Evolutionary conservation across 2,888 invertebrate species (phyloP).

Genomic region (Embidobia sp.): DNA sequence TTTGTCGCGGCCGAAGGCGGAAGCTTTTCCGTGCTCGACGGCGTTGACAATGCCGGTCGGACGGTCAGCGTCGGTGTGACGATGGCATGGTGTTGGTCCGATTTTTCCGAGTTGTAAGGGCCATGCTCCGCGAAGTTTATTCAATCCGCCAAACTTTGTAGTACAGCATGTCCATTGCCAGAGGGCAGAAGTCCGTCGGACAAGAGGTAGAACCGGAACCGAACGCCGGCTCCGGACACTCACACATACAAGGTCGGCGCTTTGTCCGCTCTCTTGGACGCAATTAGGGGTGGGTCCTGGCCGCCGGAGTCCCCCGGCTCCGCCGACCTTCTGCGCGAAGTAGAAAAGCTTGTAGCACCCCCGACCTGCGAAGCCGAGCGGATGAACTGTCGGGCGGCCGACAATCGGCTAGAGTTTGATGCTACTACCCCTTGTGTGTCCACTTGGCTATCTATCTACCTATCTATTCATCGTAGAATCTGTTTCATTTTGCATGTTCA

Average conservation of each 20-base stretch:
- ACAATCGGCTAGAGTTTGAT: slow-evolving; percentile 70
- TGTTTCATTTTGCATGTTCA: slow-evolving; percentile 40
- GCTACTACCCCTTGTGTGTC: slow-evolving; percentile 64
- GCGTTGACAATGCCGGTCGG: slow-evolving; percentile 42
- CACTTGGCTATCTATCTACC: slow-evolving; percentile 69
- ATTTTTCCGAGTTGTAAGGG: slow-evolving; percentile 66
- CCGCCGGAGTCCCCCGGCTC: slow-evolving; percentile 71
- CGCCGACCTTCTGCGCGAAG: slow-evolving; percentile 78
- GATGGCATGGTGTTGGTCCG: slow-evolving; percentile 50
- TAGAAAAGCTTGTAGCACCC: slow-evolving; percentile 81
- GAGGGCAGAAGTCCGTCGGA: slow-evolving; percentile 77
- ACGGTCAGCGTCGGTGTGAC: slow-evolving; percentile 32
- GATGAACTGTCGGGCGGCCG: slow-evolving; percentile 77
- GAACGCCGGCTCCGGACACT: slow-evolving; percentile 78
- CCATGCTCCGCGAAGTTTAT: slow-evolving; percentile 78
- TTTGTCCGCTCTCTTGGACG: slow-evolving; percentile 82
- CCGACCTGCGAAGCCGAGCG: slow-evolving; percentile 74
- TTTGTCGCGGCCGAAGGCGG: slow-evolving; percentile 41
- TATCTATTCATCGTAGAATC: no score
- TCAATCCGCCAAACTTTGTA: slow-evolving; percentile 81
- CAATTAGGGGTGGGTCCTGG: slow-evolving; percentile 81
- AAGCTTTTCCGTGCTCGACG: slow-evolving; percentile 56
- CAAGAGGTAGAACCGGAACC: slow-evolving; percentile 77
- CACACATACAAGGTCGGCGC: slow-evolving; percentile 78
- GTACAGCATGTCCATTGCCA: slow-evolving; percentile 81